Conservation (phyloP, 2,797 vertebrate genomes). For the Nasua narica region DNA sequence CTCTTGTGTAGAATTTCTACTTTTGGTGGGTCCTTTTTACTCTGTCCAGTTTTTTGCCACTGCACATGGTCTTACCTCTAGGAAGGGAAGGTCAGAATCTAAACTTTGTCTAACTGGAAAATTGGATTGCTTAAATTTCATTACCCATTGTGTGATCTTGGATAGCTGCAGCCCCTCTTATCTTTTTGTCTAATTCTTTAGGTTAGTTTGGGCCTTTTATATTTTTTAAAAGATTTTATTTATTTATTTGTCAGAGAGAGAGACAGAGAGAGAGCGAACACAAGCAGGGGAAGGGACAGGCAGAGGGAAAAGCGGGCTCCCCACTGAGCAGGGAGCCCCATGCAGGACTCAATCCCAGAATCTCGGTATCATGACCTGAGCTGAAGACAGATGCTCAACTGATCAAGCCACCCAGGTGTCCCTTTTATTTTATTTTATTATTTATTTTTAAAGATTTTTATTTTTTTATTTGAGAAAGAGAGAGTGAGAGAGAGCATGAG, state of each 20-base stretch:
- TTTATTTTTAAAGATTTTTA: too few species aligned
- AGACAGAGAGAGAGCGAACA: not conserved
- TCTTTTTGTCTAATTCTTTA: not conserved
- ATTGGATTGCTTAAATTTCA: conserved; percentile 23
- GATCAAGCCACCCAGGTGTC: too few species aligned
- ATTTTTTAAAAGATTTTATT: not conserved
- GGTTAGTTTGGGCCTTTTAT: not conserved
- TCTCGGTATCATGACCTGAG: too few species aligned
- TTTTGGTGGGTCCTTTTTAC: not conserved
- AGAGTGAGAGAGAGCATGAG: not conserved
- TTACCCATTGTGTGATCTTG: not conserved
- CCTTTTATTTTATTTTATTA: too few species aligned
- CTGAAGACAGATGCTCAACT: too few species aligned
- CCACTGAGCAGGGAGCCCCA: not conserved
- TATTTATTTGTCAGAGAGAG: not conserved
- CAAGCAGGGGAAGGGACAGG: not conserved
- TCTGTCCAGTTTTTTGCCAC: not conserved
- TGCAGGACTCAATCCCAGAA: not conserved
- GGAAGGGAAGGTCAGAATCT: not conserved
- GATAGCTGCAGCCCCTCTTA: not conserved
- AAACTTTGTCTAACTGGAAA: not conserved
- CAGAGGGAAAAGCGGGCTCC: not conserved
- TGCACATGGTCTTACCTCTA: not conserved
- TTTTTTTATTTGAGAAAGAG: not conserved
- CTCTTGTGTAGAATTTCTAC: not conserved